These are phyloP conservation scores for Drosophila gunungcola DNA, from an alignment of 1,140 invertebrate species.

Conservation along the genomic window DNA sequence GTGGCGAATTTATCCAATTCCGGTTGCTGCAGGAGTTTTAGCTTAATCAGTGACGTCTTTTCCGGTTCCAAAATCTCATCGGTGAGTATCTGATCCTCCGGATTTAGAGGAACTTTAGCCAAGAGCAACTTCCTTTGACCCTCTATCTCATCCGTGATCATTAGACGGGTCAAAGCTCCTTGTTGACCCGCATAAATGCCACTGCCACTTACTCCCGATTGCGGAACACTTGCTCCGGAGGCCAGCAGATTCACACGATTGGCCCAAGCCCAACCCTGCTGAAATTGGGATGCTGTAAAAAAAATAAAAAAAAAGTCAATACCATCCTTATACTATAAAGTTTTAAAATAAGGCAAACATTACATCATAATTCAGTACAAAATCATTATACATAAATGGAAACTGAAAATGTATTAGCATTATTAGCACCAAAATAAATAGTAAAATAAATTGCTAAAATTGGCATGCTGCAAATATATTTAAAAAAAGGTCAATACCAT, in stretches of 20 bases:
- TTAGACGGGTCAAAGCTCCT: slow-evolving; percentile 85
- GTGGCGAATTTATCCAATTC: slow-evolving; percentile 43
- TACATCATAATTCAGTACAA: neutral
- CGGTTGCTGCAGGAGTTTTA: slow-evolving; percentile 58
- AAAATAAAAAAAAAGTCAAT: neutral
- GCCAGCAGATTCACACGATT: slow-evolving; percentile 87
- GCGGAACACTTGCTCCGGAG: slow-evolving; percentile 86
- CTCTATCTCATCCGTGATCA: slow-evolving; percentile 77
- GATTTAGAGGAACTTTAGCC: slow-evolving; percentile 83
- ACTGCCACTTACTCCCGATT: slow-evolving; percentile 86
- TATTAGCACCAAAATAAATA: too few species aligned
- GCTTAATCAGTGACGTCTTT: neutral
- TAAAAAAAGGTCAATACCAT: too few species aligned
- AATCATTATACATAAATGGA: too few species aligned
- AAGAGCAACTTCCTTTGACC: slow-evolving; percentile 85
- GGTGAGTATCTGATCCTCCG: slow-evolving; percentile 33
- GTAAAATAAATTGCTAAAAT: too few species aligned
- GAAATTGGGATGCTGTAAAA: slow-evolving; percentile 86
- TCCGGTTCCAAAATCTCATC: slow-evolving; percentile 18
- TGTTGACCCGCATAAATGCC: slow-evolving; percentile 87
- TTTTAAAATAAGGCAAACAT: too few species aligned
- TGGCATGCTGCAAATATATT: too few species aligned
- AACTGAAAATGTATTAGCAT: too few species aligned
- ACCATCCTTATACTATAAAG: too few species aligned
- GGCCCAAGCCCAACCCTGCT: slow-evolving; percentile 86